Conservation (phyloP, 2,888 invertebrate genomes). For the Ypsolopha scabrella region DNA sequence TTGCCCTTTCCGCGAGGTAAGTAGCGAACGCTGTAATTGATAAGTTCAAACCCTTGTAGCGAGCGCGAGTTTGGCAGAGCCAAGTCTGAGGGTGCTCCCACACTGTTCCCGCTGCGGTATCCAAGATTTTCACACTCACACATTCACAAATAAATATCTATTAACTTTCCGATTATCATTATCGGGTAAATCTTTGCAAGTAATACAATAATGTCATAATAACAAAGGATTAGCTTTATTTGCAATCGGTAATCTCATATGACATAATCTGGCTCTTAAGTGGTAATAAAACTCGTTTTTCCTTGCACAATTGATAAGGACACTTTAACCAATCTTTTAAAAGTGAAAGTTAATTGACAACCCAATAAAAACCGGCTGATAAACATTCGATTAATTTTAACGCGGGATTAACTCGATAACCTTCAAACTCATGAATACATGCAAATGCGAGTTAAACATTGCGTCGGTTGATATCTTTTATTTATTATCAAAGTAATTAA, state of each 20-base stretch:
- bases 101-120: background rate
- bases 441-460: too few relatives aligned
- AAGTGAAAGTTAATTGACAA: conserved; percentile 25
- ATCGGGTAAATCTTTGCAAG: background rate
- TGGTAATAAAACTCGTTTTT: conserved; percentile 8
- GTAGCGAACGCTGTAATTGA: conserved; percentile 71
- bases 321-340: conserved; percentile 12
- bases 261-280: too few relatives aligned
- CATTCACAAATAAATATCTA: background rate
- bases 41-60: conserved; percentile 71
- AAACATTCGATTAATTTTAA: conserved; percentile 9
- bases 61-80: conserved; percentile 42
- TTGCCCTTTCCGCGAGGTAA: conserved; percentile 70
- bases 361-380: conserved; percentile 22
- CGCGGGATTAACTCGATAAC: background rate
- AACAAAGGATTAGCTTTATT: background rate
- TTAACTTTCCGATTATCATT: background rate
- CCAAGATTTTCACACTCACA: background rate
- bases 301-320: conserved; percentile 8
- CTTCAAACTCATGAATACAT: background rate
- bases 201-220: background rate
- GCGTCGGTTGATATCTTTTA: too few relatives aligned
- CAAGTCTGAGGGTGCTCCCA: background rate
- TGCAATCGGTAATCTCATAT: background rate
- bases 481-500: too few relatives aligned